Conservation (phyloP, 2,797 vertebrate species). For the Notamacropus eugenii region DNA sequence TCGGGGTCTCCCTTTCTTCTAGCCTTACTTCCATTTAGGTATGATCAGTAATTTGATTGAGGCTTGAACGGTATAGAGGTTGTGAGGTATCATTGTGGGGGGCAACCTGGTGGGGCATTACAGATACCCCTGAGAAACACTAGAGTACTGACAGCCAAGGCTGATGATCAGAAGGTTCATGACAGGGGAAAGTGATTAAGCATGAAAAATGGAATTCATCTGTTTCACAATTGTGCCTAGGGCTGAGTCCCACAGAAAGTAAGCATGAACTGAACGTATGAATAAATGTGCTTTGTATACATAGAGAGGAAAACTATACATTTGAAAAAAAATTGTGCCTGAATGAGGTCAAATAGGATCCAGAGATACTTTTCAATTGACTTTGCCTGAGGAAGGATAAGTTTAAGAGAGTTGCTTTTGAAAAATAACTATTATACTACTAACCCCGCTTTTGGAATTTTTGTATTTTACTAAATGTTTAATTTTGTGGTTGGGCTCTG, state of each 20-base stretch:
- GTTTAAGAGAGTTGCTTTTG: conserved; percentile 27
- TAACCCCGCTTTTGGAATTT: background rate
- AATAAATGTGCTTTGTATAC: background rate
- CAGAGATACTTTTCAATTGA: conserved; percentile 26
- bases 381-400: background rate
- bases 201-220: background rate
- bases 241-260: background rate
- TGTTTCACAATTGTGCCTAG: background rate
- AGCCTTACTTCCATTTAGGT: background rate
- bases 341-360: background rate
- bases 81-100: background rate
- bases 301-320: background rate
- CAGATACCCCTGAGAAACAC: background rate
- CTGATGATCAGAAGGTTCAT: background rate
- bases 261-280: background rate
- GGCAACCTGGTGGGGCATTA: background rate
- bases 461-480: background rate
- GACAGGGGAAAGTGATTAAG: background rate
- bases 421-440: background rate
- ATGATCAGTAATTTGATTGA: background rate
- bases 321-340: background rate
- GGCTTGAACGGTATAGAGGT: background rate
- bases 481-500: background rate
- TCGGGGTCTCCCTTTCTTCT: background rate
- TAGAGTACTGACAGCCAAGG: background rate